Percentiles rank a stretch among this genome's conserved stretches.
Evolutionary conservation across 2,888 invertebrate genomes (phyloP).

Genomic region (Clistopyga incitator): DNA sequence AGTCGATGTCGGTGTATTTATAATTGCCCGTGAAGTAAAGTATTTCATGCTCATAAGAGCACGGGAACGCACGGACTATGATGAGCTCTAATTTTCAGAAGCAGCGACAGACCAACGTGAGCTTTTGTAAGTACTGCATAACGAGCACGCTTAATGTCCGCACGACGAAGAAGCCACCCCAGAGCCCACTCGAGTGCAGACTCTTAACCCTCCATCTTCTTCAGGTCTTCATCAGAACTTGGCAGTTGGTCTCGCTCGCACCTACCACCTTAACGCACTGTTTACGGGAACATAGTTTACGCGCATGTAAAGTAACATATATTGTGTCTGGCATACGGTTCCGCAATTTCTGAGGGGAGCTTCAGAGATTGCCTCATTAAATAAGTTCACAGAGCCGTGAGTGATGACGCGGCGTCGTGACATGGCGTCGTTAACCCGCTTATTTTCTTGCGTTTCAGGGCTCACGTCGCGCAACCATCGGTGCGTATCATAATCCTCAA

Average conservation of each 20-base stretch:
- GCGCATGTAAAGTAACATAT: not conserved
- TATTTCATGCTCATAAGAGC: conserved; percentile 14
- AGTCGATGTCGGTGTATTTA: not conserved
- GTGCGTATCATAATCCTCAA: not conserved
- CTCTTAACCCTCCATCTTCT: conserved; percentile 31
- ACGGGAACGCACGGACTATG: not conserved
- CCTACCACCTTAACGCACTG: not conserved
- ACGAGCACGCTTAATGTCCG: conserved; percentile 25
- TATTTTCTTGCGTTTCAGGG: not conserved
- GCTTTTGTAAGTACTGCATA: conserved; percentile 38
- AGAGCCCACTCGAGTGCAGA: conserved; percentile 21
- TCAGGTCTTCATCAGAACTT: not conserved
- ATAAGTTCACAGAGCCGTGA: conserved; percentile 40
- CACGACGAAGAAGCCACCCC: not conserved
- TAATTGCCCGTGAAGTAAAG: conserved; percentile 11
- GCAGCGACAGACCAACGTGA: not conserved
- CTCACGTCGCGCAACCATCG: not conserved
- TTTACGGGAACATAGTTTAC: not conserved
- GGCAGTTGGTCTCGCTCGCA: not conserved
- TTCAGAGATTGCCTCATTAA: conserved; percentile 52
- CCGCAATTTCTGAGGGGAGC: conserved; percentile 25
- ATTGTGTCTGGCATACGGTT: conserved; percentile 10
- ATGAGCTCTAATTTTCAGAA: conserved; percentile 12
- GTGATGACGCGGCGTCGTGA: conserved; percentile 21
- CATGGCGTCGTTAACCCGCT: not conserved